These are phyloP conservation scores for Dasypogon diadema DNA, from an alignment of 2,888 invertebrate genomes.

Conservation along the genomic window DNA sequence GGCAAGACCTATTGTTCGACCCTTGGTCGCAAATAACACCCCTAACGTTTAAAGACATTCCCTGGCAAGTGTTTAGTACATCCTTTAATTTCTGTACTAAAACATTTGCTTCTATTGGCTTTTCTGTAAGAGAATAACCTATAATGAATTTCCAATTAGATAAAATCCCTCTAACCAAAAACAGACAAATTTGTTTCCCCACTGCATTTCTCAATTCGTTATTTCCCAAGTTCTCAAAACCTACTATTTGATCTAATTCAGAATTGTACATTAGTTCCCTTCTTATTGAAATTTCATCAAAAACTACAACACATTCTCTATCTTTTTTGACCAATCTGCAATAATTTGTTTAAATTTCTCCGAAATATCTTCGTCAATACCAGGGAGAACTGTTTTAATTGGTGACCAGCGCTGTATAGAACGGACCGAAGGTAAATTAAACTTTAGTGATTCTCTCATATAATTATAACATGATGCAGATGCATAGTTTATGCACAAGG, in stretches of 20 bases:
- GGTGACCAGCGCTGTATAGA: constrained; percentile 37
- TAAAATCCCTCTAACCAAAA: not conserved
- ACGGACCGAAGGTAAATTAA: constrained; percentile 29
- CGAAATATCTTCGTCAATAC: constrained; percentile 16
- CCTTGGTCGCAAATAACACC: not conserved
- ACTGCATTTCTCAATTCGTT: not conserved
- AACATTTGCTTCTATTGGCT: not conserved
- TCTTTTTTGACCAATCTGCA: not conserved
- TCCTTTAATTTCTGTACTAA: not conserved
- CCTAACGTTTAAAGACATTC: not conserved
- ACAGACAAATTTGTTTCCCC: constrained; percentile 7
- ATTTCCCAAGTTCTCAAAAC: constrained; percentile 30
- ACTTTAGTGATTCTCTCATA: not conserved
- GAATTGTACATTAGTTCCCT: constrained; percentile 40
- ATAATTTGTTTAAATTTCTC: not conserved
- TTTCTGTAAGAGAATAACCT: not conserved
- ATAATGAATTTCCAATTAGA: constrained; percentile 44
- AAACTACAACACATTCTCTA: constrained; percentile 29
- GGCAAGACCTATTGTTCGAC: not conserved
- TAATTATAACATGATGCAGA: not conserved
- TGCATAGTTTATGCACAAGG: not conserved
- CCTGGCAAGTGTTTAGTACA: not conserved
- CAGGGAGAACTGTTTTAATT: constrained; percentile 23
- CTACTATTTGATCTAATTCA: constrained; percentile 20
- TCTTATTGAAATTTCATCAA: constrained; percentile 40